Evolutionary conservation across 2,888 invertebrate genomes (phyloP).

Genomic region (Drosophila paramelanica): DNA sequence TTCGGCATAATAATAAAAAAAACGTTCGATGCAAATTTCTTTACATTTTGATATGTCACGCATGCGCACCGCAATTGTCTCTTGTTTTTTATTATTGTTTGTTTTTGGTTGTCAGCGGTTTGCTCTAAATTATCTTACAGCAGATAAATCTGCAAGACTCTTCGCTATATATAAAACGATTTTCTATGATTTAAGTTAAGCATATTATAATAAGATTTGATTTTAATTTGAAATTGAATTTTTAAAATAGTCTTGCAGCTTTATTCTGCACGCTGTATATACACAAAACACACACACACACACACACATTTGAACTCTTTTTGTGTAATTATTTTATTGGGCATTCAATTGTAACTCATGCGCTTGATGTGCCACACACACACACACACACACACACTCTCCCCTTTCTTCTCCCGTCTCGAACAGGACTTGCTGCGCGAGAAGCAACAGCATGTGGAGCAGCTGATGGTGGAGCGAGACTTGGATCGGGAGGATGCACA

Average conservation of each 20-base stretch:
- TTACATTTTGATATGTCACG: conserved; percentile 37
- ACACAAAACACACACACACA: conserved; percentile 44
- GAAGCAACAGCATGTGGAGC: conserved; percentile 97
- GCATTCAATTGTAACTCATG: conserved; percentile 49
- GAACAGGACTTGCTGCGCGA: conserved; percentile 94
- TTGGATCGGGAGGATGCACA: conserved; percentile 95
- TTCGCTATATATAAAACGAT: background rate
- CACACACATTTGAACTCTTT: conserved; percentile 1
- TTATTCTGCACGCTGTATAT: conserved; percentile 42
- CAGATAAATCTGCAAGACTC: conserved; percentile 27
- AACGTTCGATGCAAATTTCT: conserved; percentile 36
- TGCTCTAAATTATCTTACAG: conserved; percentile 5
- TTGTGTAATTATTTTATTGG: conserved; percentile 11
- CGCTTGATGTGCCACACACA: conserved; percentile 47
- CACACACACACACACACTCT: conserved; percentile 23
- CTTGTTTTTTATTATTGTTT: conserved; percentile 19
- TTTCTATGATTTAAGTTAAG: background rate
- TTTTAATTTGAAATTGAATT: background rate
- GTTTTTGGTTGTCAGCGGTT: conserved; percentile 28
- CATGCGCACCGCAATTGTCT: conserved; percentile 45
- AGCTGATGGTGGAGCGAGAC: conserved; percentile 95
- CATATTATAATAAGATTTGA: too few relatives aligned
- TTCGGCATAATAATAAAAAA: conserved; percentile 61
- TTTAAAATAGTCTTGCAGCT: conserved; percentile 9
- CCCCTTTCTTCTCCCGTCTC: conserved; percentile 9